These are phyloP conservation scores for Colius striatus DNA, from an alignment of 2,113 vertebrate genomes.

Conservation along the genomic window DNA sequence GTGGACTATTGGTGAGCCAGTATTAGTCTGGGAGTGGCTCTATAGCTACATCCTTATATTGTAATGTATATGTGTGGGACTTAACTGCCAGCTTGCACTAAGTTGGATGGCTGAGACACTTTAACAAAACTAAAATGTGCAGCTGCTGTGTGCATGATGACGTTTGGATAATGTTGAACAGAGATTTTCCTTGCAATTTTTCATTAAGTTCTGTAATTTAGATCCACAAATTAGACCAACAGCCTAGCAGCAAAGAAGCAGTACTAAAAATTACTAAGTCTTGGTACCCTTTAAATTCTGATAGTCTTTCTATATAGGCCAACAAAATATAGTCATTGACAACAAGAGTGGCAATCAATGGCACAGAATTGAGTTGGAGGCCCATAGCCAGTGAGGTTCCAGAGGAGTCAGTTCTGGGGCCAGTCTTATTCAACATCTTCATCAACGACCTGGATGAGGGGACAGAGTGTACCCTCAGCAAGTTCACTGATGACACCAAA, in stretches of 20 bases:
- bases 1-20: not conserved
- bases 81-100: not conserved
- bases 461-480: too few species aligned
- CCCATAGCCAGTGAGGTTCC: too few species aligned
- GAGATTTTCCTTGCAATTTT: not conserved
- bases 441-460: too few species aligned
- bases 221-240: not conserved
- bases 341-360: not conserved
- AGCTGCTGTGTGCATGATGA: not conserved
- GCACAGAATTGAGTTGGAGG: too few species aligned
- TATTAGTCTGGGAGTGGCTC: not conserved
- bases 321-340: not conserved
- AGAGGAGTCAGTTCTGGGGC: too few species aligned
- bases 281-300: not conserved
- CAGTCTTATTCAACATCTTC: too few species aligned
- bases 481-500: too few species aligned
- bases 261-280: not conserved
- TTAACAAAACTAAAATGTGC: not conserved
- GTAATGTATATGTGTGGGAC: not conserved
- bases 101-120: accelerated
- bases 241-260: not conserved
- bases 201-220: not conserved
- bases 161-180: not conserved
- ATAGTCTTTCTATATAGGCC: not conserved
- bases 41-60: accelerated